Evolutionary conservation across 2,113 vertebrate genomes (phyloP), one percentile per base, ranked within the genome.

Genomic region (Bagarius yarrelli): DNA sequence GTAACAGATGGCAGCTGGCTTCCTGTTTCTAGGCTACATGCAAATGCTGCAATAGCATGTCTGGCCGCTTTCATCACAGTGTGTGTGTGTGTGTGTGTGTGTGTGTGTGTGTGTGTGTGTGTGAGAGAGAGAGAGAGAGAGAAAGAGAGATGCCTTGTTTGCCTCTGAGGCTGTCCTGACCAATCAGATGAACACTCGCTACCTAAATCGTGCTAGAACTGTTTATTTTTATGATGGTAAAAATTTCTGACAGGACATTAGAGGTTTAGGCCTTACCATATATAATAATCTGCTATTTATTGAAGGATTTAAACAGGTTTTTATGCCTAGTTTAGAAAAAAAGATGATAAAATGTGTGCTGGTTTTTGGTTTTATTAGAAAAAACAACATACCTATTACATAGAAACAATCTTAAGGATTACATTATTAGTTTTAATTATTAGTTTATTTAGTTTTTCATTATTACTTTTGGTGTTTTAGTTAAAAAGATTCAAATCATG

Each of bases 1-100:
- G 40, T 57, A 25, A 1, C 76, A 77, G 74, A 78, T 78, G 60
- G 66, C 25, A 57, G 60, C 64, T 34, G 78, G 66, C 15, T 52
- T 57, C 40, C n/a, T 72, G 80, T 81, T 66, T 81, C 67, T 70
- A 81, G 66, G 79, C 47, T 84, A 27, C 79, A 81, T 74, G 64
- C 66, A 74, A 72, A 75, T 40, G 19, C 61, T 66, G 67, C 75
- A 40, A 72, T 74, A 59, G 57, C 75, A 79, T 80, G 79, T 84
- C 76, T 61, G 79, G 44, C 47, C 23, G 55, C 70, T 70, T 44
- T 50, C 21, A 40, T 61, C 67, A 32, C 66, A 15, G 76, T 34
- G 30, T 76, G 32, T 44, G 40, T 70, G 34, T 70, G 34, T 69
- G 30, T 67, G 63, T 66, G 27, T 66, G 27, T 66, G 63, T 66